Evolutionary conservation across 2,888 invertebrate species (phyloP).

Genomic region (Sphaerophoria taeniata): DNA sequence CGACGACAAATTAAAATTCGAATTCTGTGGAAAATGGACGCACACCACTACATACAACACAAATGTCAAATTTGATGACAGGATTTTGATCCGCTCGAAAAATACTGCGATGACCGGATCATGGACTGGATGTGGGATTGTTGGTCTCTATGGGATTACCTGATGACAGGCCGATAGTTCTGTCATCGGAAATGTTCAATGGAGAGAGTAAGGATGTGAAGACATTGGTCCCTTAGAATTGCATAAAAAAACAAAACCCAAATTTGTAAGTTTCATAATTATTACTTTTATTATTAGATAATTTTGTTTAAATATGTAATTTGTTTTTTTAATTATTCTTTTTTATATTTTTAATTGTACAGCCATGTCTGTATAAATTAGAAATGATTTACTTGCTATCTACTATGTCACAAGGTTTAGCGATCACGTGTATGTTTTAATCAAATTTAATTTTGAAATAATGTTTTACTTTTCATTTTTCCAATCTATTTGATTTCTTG

Average conservation of each 20-base stretch:
- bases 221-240: no score
- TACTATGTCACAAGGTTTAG: slow-evolving; percentile 74
- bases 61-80: no score
- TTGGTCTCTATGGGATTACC: no score
- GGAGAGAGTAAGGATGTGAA: no score
- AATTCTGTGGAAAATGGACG: no score
- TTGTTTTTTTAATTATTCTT: slow-evolving; percentile 38
- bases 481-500: neutral
- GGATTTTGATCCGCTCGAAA: no score
- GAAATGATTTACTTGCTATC: slow-evolving; percentile 75
- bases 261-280: slow-evolving; percentile 38
- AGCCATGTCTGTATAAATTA: slow-evolving; percentile 73
- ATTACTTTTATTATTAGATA: slow-evolving; percentile 70
- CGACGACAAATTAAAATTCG: no score
- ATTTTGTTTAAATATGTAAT: slow-evolving; percentile 67
- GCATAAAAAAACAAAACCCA: neutral
- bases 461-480: slow-evolving; percentile 52
- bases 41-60: no score
- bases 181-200: no score
- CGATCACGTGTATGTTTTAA: slow-evolving; percentile 68
- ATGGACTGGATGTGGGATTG: no score
- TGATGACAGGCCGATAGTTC: no score
- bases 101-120: no score
- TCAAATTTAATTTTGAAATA: slow-evolving; percentile 55
- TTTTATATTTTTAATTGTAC: slow-evolving; percentile 53